A percentile compares a stretch with the other conserved stretches of the same genome.
These are phyloP conservation scores for Caenorhabditis tropicalis DNA, from an alignment of 1,140 invertebrate species.

Conservation along the genomic window DNA sequence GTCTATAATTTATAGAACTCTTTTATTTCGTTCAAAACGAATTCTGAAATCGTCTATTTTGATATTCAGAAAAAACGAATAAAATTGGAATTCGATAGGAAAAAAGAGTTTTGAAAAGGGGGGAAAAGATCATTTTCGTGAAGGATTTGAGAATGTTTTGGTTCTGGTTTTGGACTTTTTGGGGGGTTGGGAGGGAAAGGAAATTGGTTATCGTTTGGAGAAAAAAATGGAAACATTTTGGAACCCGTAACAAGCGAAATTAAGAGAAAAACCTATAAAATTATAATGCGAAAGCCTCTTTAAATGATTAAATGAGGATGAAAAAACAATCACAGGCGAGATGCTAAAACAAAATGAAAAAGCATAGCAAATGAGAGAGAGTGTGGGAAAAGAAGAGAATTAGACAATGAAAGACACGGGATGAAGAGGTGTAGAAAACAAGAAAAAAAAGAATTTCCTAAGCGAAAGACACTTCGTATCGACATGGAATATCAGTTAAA, in stretches of 20 bases:
- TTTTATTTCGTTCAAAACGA: background rate
- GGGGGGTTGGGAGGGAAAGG: background rate
- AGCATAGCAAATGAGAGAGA: background rate
- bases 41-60: background rate
- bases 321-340: constrained; percentile 13
- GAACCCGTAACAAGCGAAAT: constrained; percentile 7
- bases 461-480: constrained; percentile 69
- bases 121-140: background rate
- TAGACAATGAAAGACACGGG: constrained; percentile 24
- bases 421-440: background rate
- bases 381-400: background rate
- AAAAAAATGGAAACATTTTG: background rate
- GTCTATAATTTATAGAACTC: background rate
- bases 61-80: constrained; percentile 34
- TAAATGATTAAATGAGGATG: background rate
- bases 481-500: constrained; percentile 68
- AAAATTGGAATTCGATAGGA: background rate
- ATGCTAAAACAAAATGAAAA: constrained; percentile 6
- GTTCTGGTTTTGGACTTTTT: constrained; percentile 13
- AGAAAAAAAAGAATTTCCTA: constrained; percentile 36
- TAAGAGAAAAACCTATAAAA: constrained; percentile 40
- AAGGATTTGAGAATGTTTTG: constrained; percentile 34
- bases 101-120: background rate
- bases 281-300: constrained; percentile 30
- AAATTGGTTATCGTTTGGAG: background rate